Conservation (phyloP, 1,140 invertebrate species). For the Tetragonula clypearis region DNA sequence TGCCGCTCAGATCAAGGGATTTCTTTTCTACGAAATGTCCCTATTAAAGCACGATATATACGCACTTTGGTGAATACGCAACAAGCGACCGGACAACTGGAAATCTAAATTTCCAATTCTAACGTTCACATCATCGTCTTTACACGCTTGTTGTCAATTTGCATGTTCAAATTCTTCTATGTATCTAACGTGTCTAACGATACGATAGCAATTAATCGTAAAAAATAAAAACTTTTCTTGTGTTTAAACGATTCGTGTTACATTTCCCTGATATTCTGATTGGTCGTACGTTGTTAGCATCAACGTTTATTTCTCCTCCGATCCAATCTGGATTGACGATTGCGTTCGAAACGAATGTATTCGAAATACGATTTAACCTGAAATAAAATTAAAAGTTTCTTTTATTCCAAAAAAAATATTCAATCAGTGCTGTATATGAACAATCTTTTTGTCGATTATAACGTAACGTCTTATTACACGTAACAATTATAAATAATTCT, state of each 20-base stretch:
- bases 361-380: neutral
- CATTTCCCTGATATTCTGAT: neutral
- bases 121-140: neutral
- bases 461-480: neutral
- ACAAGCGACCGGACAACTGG: neutral
- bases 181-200: neutral
- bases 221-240: neutral
- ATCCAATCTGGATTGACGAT: neutral
- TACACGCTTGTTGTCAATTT: neutral
- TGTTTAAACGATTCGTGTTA: no score
- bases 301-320: neutral
- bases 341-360: neutral
- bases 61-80: neutral
- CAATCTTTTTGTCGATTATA: neutral
- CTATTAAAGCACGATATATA: neutral
- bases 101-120: neutral
- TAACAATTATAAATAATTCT: no score
- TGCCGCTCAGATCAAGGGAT: slow-evolving; percentile 28
- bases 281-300: neutral
- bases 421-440: neutral
- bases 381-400: neutral
- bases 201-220: neutral
- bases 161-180: neutral
- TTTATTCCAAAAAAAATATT: neutral
- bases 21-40: slow-evolving; percentile 12